These are phyloP conservation scores for Eira barbara DNA, from an alignment of 2,113 vertebrate genomes.

Conservation along the genomic window DNA sequence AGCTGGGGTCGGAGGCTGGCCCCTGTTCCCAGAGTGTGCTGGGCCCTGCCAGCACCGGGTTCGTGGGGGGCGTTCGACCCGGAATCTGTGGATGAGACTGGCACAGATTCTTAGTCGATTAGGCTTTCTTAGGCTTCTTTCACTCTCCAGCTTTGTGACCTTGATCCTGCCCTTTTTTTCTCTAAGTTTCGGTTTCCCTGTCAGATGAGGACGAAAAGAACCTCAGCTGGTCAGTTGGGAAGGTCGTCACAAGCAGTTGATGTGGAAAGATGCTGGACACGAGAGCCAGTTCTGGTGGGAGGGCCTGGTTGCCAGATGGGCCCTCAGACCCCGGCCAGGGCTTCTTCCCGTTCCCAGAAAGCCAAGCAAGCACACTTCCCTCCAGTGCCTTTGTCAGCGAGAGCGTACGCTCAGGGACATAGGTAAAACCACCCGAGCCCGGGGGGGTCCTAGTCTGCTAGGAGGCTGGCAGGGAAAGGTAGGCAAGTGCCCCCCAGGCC, in stretches of 20 bases:
- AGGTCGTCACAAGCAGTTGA: not conserved
- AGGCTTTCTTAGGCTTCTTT: not conserved
- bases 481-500: not conserved
- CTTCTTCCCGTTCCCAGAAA: not conserved
- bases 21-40: not conserved
- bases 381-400: not conserved
- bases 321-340: not conserved
- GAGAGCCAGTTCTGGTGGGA: not conserved
- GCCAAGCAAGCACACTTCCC: not conserved
- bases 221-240: not conserved
- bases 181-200: not conserved
- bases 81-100: not conserved
- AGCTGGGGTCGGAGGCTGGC: not conserved
- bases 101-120: not conserved
- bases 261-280: not conserved
- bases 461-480: not conserved
- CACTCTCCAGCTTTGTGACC: not conserved
- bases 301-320: not conserved
- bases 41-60: not conserved
- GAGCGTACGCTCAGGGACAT: not conserved
- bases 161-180: not conserved
- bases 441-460: not conserved
- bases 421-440: not conserved
- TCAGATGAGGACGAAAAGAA: not conserved
- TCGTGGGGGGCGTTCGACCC: not conserved